phyloP scores from a whole-genome alignment of 2,113 vertebrate species.

The Balaeniceps rex region DNA sequence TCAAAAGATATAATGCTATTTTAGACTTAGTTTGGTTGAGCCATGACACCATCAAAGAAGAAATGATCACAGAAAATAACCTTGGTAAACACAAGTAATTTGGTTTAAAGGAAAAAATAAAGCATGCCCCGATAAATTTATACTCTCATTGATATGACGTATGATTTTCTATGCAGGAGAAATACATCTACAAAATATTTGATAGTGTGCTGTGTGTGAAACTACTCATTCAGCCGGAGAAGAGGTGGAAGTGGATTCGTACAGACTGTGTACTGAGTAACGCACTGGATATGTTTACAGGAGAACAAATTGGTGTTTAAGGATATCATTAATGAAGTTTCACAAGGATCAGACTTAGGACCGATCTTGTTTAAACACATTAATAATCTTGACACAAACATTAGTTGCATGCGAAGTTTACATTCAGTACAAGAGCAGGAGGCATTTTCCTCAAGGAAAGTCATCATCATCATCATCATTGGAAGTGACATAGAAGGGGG shows the following conservation, averaged over 20 bases:
- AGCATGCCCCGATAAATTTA: not conserved
- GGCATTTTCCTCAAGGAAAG: not conserved
- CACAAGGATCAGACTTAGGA: not conserved
- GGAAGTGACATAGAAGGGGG: not conserved
- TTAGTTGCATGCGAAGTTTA: not conserved
- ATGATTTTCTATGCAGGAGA: constrained; percentile 20
- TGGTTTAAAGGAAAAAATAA: constrained; percentile 26
- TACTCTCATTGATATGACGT: not conserved
- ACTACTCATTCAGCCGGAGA: not conserved
- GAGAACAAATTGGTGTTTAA: not conserved
- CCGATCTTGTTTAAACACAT: not conserved
- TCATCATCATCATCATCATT: fast-evolving
- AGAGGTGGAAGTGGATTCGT: not conserved
- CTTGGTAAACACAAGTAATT: not conserved
- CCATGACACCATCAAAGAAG: not conserved
- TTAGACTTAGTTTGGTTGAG: not conserved
- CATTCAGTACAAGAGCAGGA: not conserved
- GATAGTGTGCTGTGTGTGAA: not conserved
- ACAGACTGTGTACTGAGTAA: not conserved
- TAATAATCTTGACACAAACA: not conserved
- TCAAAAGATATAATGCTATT: not conserved
- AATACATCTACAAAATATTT: not conserved
- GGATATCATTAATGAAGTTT: not conserved
- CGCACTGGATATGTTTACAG: not conserved
- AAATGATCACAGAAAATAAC: constrained; percentile 8